Conservation (phyloP, 2,797 vertebrate species). For the Sphenopsis melanotis region DNA sequence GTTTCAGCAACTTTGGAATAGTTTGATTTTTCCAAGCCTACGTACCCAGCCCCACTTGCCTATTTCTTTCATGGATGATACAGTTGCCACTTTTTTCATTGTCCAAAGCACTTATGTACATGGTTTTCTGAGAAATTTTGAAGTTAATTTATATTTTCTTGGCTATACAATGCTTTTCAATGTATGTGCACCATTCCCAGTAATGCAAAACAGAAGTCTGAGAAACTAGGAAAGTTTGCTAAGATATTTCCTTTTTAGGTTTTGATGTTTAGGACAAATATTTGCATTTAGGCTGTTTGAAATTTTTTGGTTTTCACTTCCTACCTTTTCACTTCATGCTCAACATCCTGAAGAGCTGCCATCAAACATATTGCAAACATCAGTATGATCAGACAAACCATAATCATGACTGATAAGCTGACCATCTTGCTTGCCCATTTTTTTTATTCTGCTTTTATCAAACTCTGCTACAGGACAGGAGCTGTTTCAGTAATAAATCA, state of each 20-base stretch:
- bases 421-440: not conserved
- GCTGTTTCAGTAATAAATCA: slow-evolving; percentile 21
- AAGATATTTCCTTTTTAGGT: not conserved
- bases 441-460: slow-evolving; percentile 2
- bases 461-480: not conserved
- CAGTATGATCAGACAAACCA: not conserved
- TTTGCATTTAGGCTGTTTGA: not conserved
- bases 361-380: not conserved
- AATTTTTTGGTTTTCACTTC: not conserved
- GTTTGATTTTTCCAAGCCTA: not conserved
- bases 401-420: not conserved
- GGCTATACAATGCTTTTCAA: not conserved
- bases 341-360: not conserved
- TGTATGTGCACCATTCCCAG: not conserved
- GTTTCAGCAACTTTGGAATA: not conserved
- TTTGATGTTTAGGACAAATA: not conserved
- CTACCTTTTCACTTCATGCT: not conserved
- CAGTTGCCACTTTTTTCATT: not conserved
- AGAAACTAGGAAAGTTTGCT: not conserved
- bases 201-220: not conserved
- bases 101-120: not conserved
- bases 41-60: not conserved
- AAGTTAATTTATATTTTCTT: not conserved
- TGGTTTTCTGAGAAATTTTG: not conserved
- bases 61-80: not conserved